phyloP scores from a whole-genome alignment of 2,113 vertebrate species.

The Nicator chloris region DNA sequence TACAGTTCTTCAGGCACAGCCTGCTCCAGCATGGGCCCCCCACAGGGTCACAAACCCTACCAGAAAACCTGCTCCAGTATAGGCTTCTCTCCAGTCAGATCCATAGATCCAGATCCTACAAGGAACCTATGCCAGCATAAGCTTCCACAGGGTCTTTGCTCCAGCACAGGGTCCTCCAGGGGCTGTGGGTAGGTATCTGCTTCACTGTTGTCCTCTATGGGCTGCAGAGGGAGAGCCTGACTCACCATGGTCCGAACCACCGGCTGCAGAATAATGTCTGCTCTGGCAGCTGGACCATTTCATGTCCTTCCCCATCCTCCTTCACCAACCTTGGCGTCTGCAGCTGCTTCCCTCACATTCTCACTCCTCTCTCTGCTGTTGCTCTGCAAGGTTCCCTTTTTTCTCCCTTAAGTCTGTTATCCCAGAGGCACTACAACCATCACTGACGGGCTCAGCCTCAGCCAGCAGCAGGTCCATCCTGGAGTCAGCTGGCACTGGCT shows the following conservation, averaged over 20 bases:
- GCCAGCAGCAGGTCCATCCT: not conserved
- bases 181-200: not conserved
- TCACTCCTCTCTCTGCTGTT: not conserved
- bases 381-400: not conserved
- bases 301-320: not conserved
- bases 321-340: not conserved
- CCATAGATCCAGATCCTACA: not conserved
- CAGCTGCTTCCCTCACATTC: not conserved
- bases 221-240: not conserved
- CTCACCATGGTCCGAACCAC: accelerated
- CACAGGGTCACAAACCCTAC: not conserved
- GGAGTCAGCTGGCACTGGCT: not conserved
- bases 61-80: not conserved
- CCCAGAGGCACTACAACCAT: not conserved
- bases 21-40: not conserved
- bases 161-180: not conserved
- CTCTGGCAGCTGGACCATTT: not conserved
- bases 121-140: not conserved
- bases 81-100: not conserved
- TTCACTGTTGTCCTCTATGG: not conserved
- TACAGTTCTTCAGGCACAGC: not conserved
- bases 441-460: not conserved
- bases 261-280: not conserved
- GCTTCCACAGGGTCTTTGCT: not conserved
- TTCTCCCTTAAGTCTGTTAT: not conserved